Conservation (phyloP, 2,888 invertebrate genomes). For the Eupithecia abbreviata region DNA sequence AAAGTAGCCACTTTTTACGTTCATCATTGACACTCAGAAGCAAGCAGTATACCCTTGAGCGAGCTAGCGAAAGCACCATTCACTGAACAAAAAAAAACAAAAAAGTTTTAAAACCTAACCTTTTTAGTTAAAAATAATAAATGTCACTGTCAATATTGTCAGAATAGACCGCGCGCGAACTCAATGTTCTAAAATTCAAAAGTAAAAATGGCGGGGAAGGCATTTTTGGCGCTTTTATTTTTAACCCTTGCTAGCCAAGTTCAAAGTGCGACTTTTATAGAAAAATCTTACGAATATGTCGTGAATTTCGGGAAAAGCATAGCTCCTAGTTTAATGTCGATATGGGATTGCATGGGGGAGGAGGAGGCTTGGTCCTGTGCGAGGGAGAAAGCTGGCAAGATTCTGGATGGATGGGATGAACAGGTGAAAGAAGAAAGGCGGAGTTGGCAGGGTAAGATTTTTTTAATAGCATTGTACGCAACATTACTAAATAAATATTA, state of each 20-base stretch:
- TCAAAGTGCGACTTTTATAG: conserved; percentile 68
- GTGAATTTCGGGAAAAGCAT: conserved; percentile 70
- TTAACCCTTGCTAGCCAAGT: conserved; percentile 59
- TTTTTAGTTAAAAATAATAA: background rate
- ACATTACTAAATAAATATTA: background rate
- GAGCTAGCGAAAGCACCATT: conserved; percentile 30
- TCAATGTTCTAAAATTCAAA: conserved; percentile 10
- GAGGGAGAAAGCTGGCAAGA: conserved; percentile 79
- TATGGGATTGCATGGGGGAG: conserved; percentile 80
- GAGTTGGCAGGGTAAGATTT: conserved; percentile 71
- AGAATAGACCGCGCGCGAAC: conserved; percentile 7
- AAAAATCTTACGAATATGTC: conserved; percentile 73
- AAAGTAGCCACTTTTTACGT: conserved; percentile 60
- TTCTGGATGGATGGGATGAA: conserved; percentile 74
- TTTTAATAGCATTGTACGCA: background rate
- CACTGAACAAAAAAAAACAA: conserved; percentile 19
- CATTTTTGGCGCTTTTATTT: conserved; percentile 48
- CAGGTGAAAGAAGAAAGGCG: conserved; percentile 68
- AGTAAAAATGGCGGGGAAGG: conserved; percentile 57
- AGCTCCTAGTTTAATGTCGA: conserved; percentile 80
- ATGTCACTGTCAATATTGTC: conserved; percentile 26
- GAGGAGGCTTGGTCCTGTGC: conserved; percentile 82
- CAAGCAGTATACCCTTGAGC: conserved; percentile 65
- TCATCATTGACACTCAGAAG: conserved; percentile 42
- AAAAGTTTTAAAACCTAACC: conserved; percentile 8